A percentile compares a stretch with the other conserved stretches of the same genome.
phyloP scores from a whole-genome alignment of 2,888 invertebrate genomes.

The Neoaliturus tenellus region DNA sequence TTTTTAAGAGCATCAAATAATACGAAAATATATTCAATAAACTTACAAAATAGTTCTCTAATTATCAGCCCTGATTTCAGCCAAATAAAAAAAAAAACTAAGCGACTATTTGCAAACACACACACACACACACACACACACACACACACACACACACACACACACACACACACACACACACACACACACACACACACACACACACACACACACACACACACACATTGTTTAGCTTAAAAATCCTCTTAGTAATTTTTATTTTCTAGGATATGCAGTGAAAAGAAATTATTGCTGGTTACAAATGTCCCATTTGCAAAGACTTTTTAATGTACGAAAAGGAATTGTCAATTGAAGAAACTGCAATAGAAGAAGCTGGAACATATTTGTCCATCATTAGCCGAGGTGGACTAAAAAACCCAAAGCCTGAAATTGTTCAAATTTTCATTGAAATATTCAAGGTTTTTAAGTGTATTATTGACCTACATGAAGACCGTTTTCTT shows the following conservation, averaged over 20 bases:
- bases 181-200: no score
- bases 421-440: neutral
- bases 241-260: neutral
- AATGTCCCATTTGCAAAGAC: neutral
- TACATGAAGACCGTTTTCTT: neutral
- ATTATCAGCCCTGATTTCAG: no score
- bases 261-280: slow-evolving; percentile 21
- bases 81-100: no score
- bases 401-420: neutral
- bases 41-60: no score
- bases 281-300: neutral
- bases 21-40: no score
- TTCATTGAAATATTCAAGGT: neutral
- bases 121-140: no score
- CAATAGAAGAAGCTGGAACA: neutral
- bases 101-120: no score
- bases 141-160: no score
- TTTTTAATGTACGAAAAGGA: slow-evolving; percentile 20
- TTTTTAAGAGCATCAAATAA: no score
- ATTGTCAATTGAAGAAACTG: slow-evolving; percentile 17
- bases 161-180: no score
- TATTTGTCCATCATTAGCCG: neutral
- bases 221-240: neutral
- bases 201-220: no score
- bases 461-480: neutral